Conservation (phyloP, 2,113 vertebrate species). For the Irena cyanogastra region DNA sequence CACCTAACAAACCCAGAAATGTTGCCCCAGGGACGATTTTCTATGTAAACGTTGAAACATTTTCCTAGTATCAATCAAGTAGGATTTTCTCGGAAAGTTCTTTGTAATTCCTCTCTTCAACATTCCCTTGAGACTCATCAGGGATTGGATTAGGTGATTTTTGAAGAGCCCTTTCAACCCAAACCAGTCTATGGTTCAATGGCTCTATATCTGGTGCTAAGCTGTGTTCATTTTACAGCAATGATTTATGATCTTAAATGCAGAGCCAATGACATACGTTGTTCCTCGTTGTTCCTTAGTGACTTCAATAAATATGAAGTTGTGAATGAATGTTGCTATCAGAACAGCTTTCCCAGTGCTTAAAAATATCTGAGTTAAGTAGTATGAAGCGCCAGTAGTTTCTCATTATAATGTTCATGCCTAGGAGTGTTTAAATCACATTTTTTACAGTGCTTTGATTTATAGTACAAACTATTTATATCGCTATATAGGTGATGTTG, state of each 20-base stretch:
- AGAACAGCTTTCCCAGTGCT: not conserved
- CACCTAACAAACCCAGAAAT: not conserved
- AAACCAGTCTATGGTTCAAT: not conserved
- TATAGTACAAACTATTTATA: not conserved
- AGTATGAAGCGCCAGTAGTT: not conserved
- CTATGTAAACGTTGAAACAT: not conserved
- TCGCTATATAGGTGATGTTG: not conserved
- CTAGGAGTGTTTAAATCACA: not conserved
- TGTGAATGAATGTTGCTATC: conserved; percentile 33
- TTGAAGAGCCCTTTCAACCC: not conserved
- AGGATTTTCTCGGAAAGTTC: not conserved
- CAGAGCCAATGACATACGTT: not conserved
- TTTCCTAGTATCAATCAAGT: not conserved
- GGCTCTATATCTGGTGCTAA: not conserved
- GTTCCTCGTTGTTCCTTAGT: not conserved
- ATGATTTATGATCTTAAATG: not conserved
- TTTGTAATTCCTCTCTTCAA: not conserved
- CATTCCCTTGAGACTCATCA: not conserved
- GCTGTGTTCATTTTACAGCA: not conserved
- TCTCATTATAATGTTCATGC: not conserved
- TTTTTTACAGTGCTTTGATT: not conserved
- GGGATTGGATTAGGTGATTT: not conserved
- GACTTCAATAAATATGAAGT: conserved; percentile 4
- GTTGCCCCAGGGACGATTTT: not conserved
- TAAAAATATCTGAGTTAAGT: conserved; percentile 5